Base-by-base conservation (phyloP, 2,113 vertebrate genomes). In the Mystacornis crossleyi region DNA sequence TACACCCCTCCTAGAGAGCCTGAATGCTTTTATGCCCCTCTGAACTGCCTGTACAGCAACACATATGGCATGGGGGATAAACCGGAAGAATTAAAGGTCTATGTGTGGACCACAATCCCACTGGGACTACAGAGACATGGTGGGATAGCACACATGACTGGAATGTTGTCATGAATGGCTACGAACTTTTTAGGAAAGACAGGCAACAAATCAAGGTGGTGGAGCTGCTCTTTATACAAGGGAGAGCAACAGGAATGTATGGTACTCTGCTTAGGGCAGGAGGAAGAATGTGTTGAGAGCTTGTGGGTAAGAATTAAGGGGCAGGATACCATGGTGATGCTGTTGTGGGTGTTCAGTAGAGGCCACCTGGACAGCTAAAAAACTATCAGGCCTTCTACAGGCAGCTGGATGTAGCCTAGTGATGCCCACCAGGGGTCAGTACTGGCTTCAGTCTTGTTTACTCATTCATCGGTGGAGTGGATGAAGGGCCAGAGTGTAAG, bases 231-330 rank as follows among this genome's bases (percentile, higher is more conserved):
- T 51, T 73, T 28, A 9, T 20, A 19, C 38, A 38, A 58, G 15
- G n/a, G 18, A 58, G 18, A 43, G 10, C 3, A 51, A 6, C 14
- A 38, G 36, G 51, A 81, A 73, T 16, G 14, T 33, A 19, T 33
- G 26, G 12, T 43, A 18, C 21, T 36, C 40, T 58, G 12, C 42
- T 36, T 26, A 15, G 29, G 34, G 11, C 11, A 48, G 11, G 14
- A 33, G 57, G 26, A 57, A 57, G 50, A 57, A 65, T 0, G 0
- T 12, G 25, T 42, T 14, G 11, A 64, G 50, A 57, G 20, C 5
- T 64, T 42, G 18, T 42, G 12, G 12, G 7, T 64, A 55, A 34
- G 75, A 71, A 72, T 21, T 48, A 31, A 55, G 20, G 9, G 26
- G 5, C 34, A 57, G 8, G 21, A 21, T 19, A 42, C 42, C 20